These are phyloP conservation scores for Astur gentilis DNA, from an alignment of 2,113 vertebrate species.

Conservation along the genomic window DNA sequence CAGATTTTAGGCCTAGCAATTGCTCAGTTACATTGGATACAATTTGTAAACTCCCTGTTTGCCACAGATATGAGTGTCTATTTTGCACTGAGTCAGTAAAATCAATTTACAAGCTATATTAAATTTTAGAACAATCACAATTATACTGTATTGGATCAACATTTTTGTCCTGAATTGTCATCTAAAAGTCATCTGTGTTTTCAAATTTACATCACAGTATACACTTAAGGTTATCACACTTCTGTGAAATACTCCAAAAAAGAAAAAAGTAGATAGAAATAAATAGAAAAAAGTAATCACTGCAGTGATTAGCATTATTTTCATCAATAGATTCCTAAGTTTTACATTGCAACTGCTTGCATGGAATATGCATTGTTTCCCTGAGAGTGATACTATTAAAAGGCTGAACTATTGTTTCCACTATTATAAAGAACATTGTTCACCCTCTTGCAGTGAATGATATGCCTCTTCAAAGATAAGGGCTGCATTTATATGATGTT, in stretches of 20 bases:
- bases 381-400: not conserved
- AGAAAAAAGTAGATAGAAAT: too few species aligned
- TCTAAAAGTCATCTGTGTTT: not conserved
- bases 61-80: not conserved
- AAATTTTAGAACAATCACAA: not conserved
- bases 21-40: not conserved
- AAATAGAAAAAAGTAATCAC: not conserved
- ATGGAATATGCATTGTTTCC: not conserved
- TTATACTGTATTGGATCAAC: not conserved
- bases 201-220: not conserved
- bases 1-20: not conserved
- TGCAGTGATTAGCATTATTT: not conserved
- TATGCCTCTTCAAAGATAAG: not conserved
- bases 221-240: not conserved
- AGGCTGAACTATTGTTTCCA: not conserved
- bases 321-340: not conserved
- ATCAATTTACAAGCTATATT: not conserved
- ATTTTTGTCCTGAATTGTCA: not conserved
- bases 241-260: not conserved
- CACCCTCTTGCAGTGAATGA: not conserved
- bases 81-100: not conserved
- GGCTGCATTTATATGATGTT: not conserved
- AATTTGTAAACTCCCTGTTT: not conserved
- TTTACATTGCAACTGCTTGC: not conserved
- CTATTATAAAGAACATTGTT: not conserved